Evolutionary conservation across 2,113 vertebrate genomes (phyloP).

Genomic region (Sapajus apella): DNA sequence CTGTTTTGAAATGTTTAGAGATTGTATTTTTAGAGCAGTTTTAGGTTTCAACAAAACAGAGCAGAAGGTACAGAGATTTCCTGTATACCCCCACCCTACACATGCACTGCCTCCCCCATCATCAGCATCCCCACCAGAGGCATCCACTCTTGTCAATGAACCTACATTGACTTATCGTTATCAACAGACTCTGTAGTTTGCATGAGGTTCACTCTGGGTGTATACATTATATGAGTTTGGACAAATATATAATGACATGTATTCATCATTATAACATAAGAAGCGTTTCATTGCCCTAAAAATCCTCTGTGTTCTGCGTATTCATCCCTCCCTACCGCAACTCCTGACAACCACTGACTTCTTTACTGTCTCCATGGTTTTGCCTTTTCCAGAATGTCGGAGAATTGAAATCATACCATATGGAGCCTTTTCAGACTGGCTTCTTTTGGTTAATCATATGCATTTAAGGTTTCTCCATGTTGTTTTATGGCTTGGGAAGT

Average conservation of each 20-base stretch:
- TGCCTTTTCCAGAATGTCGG: not conserved
- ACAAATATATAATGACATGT: too few relatives aligned
- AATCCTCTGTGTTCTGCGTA: too few relatives aligned
- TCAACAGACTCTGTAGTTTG: not conserved
- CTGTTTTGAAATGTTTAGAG: not conserved
- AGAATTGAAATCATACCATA: too few relatives aligned
- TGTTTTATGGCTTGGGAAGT: not conserved
- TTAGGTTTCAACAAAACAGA: not conserved
- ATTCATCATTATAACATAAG: accelerated
- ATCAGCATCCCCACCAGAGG: not conserved
- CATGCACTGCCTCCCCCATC: accelerated
- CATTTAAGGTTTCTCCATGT: not conserved
- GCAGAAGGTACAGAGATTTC: not conserved
- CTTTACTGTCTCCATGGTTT: not conserved
- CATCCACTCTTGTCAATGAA: accelerated
- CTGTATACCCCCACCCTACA: accelerated
- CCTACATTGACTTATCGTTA: not conserved
- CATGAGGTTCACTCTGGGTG: not conserved
- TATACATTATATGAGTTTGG: too few relatives aligned
- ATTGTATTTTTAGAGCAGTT: not conserved
- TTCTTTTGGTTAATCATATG: not conserved
- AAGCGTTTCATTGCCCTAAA: not conserved
- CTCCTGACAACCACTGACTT: too few relatives aligned
- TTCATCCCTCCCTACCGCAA: not conserved
- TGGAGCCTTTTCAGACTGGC: not conserved